Conservation (phyloP, 2,797 vertebrate species). For the Squalus acanthias region DNA sequence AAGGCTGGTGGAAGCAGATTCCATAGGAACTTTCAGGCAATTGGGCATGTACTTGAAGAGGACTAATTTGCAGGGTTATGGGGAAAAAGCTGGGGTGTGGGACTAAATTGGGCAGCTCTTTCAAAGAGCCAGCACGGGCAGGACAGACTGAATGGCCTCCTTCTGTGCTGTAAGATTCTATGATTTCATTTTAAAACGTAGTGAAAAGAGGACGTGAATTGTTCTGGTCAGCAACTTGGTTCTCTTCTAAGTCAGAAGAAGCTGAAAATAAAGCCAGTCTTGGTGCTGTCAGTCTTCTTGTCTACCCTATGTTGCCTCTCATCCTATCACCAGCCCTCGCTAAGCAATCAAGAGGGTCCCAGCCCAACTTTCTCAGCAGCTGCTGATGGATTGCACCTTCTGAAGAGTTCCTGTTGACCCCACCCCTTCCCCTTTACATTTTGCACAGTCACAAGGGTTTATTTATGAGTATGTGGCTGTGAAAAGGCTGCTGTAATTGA, state of each 20-base stretch:
- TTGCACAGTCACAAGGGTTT: not conserved
- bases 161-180: not conserved
- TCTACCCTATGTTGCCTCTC: not conserved
- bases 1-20: not conserved
- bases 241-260: not conserved
- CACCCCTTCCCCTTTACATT: constrained; percentile 13
- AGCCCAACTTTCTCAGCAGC: not conserved
- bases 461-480: not conserved
- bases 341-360: not conserved
- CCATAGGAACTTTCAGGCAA: not conserved
- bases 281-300: not conserved
- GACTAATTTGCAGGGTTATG: not conserved
- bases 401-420: not conserved
- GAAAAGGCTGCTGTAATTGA: not conserved
- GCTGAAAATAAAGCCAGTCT: not conserved
- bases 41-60: not conserved
- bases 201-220: not conserved
- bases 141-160: not conserved
- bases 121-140: not conserved
- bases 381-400: not conserved
- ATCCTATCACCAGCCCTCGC: too few relatives aligned
- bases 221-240: not conserved
- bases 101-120: not conserved
- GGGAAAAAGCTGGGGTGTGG: not conserved
- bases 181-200: not conserved